Evolutionary conservation across 2,797 vertebrate species (phyloP), one percentile per base, ranked within the genome.

Genomic region (Tinamus major): DNA sequence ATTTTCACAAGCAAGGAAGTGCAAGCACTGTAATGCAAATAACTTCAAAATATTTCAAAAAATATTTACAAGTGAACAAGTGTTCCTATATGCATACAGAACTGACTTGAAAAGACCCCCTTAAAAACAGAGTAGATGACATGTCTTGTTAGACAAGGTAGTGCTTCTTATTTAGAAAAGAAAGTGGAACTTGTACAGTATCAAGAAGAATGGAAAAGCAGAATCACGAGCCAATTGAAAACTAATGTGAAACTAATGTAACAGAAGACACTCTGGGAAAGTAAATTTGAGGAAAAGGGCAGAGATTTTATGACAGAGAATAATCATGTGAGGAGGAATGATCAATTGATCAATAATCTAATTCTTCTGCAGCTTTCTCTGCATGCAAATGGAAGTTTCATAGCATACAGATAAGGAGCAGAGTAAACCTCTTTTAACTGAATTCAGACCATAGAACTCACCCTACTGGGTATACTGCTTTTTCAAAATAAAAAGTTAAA

Each of bases 211-310:
- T 5, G 70, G 63, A 70, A 76, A 63, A 53, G 4, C 8, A 61
- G 41, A 72, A 41, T 9, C 1, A 27, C 29, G 27, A 48, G 2
- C 4, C 33, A 23, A 33, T 39, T 19, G 68, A 46, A 2, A 6
- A 46, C 3, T 59, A 41, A 56, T 24, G 6, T 1, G 61, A 65
- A 55, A 13, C 6, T 12, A 70, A 37, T 35, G 53, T 46, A 61
- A 59, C 14, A 31, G 24, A 42, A 48, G 4, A 17, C 0, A 2
- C 3, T 58, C 63, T 53, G n/a, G 29, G 6, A 51, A 6, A 41
- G 0, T 2, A 20, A 27, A 68, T 51, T 12, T 72, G 14, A 81
- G 11, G 16, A 67, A 62, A 5, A 0, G 4, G 3, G 4, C 29
- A 59, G 42, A 33, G 6, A 39, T 41, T 58, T 74, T 37, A 16